These are phyloP conservation scores for Oncopodura yosiiana DNA, from an alignment of 1,140 invertebrate species.

Conservation along the genomic window DNA sequence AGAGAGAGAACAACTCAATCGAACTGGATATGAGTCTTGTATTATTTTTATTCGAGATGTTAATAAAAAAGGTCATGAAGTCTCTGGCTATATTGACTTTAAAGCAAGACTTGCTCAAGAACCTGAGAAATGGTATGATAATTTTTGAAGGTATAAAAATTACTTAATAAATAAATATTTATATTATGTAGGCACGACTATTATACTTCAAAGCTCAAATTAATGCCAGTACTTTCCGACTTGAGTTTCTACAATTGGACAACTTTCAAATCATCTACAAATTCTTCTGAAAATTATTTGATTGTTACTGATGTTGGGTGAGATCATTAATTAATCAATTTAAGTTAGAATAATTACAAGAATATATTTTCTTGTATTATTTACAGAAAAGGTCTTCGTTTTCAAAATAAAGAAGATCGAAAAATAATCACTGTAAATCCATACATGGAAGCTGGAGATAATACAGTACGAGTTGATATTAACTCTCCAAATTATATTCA, in stretches of 20 bases:
- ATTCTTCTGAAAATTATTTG: conserved; percentile 18
- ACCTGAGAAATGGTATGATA: conserved; percentile 7
- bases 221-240: conserved; percentile 13
- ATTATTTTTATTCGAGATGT: conserved; percentile 22
- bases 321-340: no score
- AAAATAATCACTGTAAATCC: conserved; percentile 18
- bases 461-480: conserved; percentile 5
- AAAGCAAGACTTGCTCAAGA: conserved; percentile 11
- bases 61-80: conserved; percentile 24
- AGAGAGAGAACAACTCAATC: conserved; percentile 12
- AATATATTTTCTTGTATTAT: no score
- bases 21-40: conserved; percentile 13
- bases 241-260: conserved; percentile 29
- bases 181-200: conserved; percentile 20
- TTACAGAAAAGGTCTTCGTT: conserved; percentile 17
- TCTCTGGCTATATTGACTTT: conserved; percentile 30
- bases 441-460: neutral
- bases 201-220: conserved; percentile 6
- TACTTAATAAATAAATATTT: no score
- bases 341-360: no score
- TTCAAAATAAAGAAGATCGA: conserved; percentile 21
- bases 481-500: conserved; percentile 18
- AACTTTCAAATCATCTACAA: conserved; percentile 16
- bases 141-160: no score
- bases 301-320: conserved; percentile 18